Evolutionary conservation across 1,140 invertebrate species (phyloP), one percentile per base, ranked within the genome.

Genomic region (Drosophila setifemur): DNA sequence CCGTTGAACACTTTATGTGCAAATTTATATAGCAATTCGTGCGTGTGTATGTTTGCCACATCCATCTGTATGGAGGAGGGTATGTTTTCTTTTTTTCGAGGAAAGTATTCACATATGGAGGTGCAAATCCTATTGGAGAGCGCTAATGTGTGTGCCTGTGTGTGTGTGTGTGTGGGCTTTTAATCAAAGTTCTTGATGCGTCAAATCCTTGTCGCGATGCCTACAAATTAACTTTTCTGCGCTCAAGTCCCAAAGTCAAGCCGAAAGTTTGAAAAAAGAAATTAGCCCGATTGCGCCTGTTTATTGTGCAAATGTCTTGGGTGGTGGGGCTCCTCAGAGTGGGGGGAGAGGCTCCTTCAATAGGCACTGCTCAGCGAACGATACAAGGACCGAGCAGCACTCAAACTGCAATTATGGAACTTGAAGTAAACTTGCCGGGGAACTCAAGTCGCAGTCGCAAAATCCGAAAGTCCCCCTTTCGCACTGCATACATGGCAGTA

Each of bases 381-480:
- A 8, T 9, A 21, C 18, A 47, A 37, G 11, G n/a, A 31, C 26
- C 26, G 53, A 16, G 48, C 33, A 44, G 37, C 73, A 76, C 57
- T 77, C 50, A 72, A 77, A 71, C 64, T 71, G 55, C 68, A 77
- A 77, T 76, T 76, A 77, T 58, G 67, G 16, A 66, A 42, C 68
- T 64, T 72, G 28, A 29, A 52, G 52, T 66, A 45, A 50, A 50
- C 74, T 67, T 52, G 47, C 12, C 11, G 47, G 9, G 11, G 33
- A 63, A 50, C 50, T 66, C 39, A 4, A 43, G 40, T 5, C 12
- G n/a, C 49, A 47, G 26, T 48, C 49, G 26, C 29, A 33, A 45
- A 48, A 39, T n/a, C n/a, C n/a, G n/a, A n/a, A n/a, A 23, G 21
- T 23, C 21, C 21, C 21, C 14, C 31, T 33, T 9, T n/a, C n/a